phyloP scores from a whole-genome alignment of 1,140 invertebrate species.

The Apocrypta bakeri region DNA sequence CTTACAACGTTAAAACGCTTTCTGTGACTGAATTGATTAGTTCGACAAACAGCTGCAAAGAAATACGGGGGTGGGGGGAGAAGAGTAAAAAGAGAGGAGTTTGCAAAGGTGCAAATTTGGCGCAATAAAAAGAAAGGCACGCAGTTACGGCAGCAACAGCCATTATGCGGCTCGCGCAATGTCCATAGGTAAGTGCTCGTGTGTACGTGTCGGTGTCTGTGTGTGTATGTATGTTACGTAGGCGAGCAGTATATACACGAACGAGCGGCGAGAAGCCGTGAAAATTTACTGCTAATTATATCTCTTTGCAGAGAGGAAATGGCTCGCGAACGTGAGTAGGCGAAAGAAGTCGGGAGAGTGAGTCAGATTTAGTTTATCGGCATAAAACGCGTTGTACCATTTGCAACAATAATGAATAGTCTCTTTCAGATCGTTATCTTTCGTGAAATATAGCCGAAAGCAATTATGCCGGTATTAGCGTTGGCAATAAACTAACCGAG shows the following conservation, averaged over 20 bases:
- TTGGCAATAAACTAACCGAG: constrained; percentile 9
- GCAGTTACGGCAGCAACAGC: constrained; percentile 19
- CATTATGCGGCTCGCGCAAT: constrained; percentile 28
- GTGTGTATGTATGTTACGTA: background rate
- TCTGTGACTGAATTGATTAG: background rate
- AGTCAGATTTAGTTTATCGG: constrained; percentile 45
- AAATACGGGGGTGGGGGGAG: background rate
- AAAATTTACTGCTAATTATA: constrained; percentile 58
- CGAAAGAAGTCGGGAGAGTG: constrained; percentile 22
- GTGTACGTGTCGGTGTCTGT: background rate
- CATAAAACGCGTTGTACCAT: constrained; percentile 17
- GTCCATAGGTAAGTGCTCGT: background rate
- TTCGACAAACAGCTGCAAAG: constrained; percentile 7
- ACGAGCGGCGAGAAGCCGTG: constrained; percentile 40
- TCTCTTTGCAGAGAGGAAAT: constrained; percentile 45
- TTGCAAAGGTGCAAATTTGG: constrained; percentile 31
- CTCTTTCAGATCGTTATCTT: constrained; percentile 40
- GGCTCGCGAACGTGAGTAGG: constrained; percentile 14
- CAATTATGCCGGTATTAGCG: constrained; percentile 31
- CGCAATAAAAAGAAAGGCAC: constrained; percentile 20
- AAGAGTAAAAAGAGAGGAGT: background rate
- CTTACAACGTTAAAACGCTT: no score
- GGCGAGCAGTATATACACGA: background rate
- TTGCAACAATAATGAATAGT: constrained; percentile 41
- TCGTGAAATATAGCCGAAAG: constrained; percentile 34